Evolutionary conservation across 2,113 vertebrate genomes (phyloP).

Genomic region (Odocoileus hemionus): DNA sequence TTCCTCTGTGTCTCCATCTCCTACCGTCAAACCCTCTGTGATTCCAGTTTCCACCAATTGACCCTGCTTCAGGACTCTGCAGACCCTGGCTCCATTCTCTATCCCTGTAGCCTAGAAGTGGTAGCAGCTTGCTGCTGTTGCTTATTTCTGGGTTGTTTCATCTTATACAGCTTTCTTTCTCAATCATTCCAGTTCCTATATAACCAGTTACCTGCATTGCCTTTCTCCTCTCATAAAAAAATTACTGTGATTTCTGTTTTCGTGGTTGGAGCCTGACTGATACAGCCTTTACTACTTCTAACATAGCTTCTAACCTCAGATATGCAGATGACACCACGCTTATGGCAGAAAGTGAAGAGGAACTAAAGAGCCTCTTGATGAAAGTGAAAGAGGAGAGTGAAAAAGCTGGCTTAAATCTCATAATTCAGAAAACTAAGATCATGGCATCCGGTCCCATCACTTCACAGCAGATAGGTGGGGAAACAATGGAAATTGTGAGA

Average conservation of each 20-base stretch:
- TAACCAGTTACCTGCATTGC: background rate
- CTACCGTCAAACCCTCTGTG: background rate
- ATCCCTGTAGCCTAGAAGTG: background rate
- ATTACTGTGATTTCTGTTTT: background rate
- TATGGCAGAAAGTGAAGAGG: background rate
- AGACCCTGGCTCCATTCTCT: background rate
- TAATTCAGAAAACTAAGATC: background rate
- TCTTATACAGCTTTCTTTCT: background rate
- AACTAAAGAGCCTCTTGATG: background rate
- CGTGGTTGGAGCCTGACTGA: background rate
- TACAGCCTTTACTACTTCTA: background rate
- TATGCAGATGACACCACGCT: background rate
- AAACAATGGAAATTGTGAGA: background rate
- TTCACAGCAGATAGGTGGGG: background rate
- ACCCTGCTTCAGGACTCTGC: background rate
- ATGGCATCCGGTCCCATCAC: background rate
- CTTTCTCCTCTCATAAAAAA: conserved; percentile 4
- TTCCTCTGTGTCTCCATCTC: background rate
- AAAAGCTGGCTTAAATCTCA: background rate
- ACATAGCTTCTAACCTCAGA: background rate
- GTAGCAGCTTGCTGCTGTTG: background rate
- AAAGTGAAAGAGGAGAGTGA: background rate
- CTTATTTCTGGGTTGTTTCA: background rate
- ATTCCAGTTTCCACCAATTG: background rate
- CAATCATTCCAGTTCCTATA: background rate